Conservation (phyloP, 2,797 vertebrate genomes). For the Amblyraja radiata region DNA sequence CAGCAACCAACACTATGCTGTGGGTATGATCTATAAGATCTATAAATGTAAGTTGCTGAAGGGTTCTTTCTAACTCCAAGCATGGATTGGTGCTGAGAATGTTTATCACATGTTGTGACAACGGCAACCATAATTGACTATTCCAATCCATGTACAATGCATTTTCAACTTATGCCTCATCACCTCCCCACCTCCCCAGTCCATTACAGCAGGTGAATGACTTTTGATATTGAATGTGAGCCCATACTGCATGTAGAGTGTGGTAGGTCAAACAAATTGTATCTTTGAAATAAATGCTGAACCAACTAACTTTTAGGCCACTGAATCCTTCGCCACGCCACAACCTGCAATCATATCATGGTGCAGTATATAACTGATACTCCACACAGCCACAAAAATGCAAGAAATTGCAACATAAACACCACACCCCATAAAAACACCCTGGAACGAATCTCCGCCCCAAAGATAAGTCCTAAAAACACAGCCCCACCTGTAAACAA, state of each 20-base stretch:
- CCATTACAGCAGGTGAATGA: not conserved
- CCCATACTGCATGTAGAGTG: not conserved
- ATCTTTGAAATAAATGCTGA: not conserved
- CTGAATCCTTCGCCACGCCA: not conserved
- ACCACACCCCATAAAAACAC: not conserved
- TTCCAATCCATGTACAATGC: not conserved
- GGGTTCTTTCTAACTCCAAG: not conserved
- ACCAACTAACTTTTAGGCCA: not conserved
- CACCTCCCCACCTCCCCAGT: too few relatives aligned
- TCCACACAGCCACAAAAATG: not conserved
- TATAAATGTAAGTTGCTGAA: not conserved
- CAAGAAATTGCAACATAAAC: not conserved
- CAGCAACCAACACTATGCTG: not conserved
- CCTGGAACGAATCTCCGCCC: too few relatives aligned
- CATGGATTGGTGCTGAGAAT: too few relatives aligned
- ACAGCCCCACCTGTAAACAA: too few relatives aligned
- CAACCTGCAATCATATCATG: not conserved
- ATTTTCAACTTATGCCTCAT: not conserved
- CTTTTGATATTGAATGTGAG: not conserved
- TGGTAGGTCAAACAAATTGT: not conserved
- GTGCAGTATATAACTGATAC: not conserved
- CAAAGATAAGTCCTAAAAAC: too few relatives aligned
- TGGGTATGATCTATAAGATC: not conserved
- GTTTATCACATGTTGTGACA: not conserved
- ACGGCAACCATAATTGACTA: not conserved